Conservation (phyloP, 1,140 invertebrate species). For the Glomeris maerens region DNA sequence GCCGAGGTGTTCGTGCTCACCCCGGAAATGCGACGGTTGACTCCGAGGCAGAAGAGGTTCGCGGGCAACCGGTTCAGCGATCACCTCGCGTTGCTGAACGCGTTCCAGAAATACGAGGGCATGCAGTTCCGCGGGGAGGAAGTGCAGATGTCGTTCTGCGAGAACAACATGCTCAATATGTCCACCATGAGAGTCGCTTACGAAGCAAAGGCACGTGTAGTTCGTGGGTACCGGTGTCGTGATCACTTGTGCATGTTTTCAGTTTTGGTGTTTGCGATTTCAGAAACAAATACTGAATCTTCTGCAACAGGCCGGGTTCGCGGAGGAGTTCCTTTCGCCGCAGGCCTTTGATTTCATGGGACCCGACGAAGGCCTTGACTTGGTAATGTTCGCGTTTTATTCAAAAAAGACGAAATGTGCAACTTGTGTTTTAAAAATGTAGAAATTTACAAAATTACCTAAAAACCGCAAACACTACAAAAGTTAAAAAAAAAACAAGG, state of each 20-base stretch:
- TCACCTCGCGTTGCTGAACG: conserved; percentile 87
- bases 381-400: conserved; percentile 36
- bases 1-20: conserved; percentile 44
- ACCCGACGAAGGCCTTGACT: conserved; percentile 64
- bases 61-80: conserved; percentile 77
- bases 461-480: no score
- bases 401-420: no score
- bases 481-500: no score
- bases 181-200: conserved; percentile 75
- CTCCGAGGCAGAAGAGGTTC: conserved; percentile 60
- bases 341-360: conserved; percentile 35
- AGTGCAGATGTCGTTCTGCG: conserved; percentile 71
- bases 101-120: conserved; percentile 75
- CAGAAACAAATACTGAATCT: conserved; percentile 75
- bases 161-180: conserved; percentile 72
- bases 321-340: conserved; percentile 65
- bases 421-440: no score
- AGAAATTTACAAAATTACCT: no score
- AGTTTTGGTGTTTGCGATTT: conserved; percentile 18
- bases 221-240: no score
- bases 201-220: conserved; percentile 59
- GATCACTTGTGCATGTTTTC: conserved; percentile 12
- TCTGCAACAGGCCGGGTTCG: conserved; percentile 64
- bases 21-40: conserved; percentile 42
- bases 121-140: conserved; percentile 55